A percentile compares a stretch with the other conserved stretches of the same genome.
These are phyloP conservation scores for Ovis canadensis DNA, from an alignment of 2,113 vertebrate genomes.

Conservation along the genomic window DNA sequence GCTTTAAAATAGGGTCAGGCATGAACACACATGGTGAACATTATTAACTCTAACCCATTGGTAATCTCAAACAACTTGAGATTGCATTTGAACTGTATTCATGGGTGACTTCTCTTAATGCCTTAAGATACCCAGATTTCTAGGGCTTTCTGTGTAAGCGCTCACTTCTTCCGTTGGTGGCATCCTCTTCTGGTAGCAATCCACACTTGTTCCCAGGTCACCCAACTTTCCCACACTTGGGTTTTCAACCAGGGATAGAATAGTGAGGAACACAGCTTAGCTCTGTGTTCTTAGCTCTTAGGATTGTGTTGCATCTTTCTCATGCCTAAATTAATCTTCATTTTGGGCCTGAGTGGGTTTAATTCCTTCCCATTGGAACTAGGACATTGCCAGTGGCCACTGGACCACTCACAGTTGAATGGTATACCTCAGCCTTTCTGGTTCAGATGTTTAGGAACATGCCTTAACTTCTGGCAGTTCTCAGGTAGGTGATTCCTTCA, in stretches of 20 bases:
- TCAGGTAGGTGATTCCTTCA: slow-evolving; percentile 53
- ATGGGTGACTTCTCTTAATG: neutral
- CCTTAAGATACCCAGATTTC: neutral
- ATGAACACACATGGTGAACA: neutral
- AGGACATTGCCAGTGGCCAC: neutral
- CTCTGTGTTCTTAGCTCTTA: neutral
- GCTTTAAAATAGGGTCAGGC: neutral
- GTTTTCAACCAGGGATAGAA: slow-evolving; percentile 7
- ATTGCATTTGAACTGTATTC: neutral
- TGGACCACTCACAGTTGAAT: neutral
- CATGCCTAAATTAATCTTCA: neutral
- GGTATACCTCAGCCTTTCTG: neutral
- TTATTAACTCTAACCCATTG: neutral
- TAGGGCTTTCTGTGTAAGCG: neutral
- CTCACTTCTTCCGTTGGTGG: neutral
- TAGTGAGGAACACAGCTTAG: neutral
- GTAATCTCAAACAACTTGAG: slow-evolving; percentile 14
- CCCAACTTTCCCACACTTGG: neutral
- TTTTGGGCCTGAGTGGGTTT: neutral
- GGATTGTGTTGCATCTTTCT: neutral
- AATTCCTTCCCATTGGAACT: neutral
- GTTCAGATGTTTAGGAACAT: slow-evolving; percentile 11
- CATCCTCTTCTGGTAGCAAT: neutral
- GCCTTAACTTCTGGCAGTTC: slow-evolving; percentile 29
- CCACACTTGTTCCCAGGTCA: neutral